phyloP scores from a whole-genome alignment of 2,888 invertebrate species.

The Dasysyrphus albostriatus region DNA sequence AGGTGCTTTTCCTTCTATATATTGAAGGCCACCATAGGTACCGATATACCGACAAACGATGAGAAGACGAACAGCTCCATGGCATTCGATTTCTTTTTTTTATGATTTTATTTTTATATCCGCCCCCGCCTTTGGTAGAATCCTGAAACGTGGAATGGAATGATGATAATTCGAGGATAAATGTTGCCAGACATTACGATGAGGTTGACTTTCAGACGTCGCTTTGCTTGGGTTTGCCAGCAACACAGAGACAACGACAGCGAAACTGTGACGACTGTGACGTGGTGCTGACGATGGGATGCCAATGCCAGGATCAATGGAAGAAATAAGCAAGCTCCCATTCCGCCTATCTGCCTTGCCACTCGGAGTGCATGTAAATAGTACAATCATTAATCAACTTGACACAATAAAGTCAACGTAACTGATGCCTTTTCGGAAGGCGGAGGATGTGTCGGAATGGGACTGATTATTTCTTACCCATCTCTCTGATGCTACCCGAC shows the following conservation, averaged over 20 bases:
- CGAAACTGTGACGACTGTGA: conserved; percentile 29
- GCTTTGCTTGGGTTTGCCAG: conserved; percentile 50
- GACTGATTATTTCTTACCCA: conserved; percentile 55
- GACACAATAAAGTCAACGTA: conserved; percentile 77
- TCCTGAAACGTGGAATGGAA: conserved; percentile 21
- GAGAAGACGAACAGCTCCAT: conserved; percentile 48
- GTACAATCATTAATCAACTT: conserved; percentile 76
- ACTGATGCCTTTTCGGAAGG: conserved; percentile 69
- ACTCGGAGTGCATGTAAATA: conserved; percentile 71
- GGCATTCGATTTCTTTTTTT: conserved; percentile 44
- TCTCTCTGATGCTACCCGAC: not conserved
- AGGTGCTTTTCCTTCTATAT: conserved; percentile 32
- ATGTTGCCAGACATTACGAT: conserved; percentile 60
- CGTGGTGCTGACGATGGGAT: conserved; percentile 46
- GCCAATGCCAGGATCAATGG: conserved; percentile 33
- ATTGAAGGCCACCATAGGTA: conserved; percentile 27
- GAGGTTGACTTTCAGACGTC: conserved; percentile 65
- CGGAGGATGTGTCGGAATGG: conserved; percentile 40
- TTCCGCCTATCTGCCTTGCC: conserved; percentile 36
- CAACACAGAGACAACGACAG: not conserved
- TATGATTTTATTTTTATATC: conserved; percentile 24
- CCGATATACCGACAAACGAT: conserved; percentile 35
- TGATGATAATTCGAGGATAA: conserved; percentile 71
- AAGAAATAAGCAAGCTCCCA: conserved; percentile 2
- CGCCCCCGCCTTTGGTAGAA: conserved; percentile 6